Base-by-base conservation (phyloP, 2,113 vertebrate species). In the Erpornis zantholeuca region DNA sequence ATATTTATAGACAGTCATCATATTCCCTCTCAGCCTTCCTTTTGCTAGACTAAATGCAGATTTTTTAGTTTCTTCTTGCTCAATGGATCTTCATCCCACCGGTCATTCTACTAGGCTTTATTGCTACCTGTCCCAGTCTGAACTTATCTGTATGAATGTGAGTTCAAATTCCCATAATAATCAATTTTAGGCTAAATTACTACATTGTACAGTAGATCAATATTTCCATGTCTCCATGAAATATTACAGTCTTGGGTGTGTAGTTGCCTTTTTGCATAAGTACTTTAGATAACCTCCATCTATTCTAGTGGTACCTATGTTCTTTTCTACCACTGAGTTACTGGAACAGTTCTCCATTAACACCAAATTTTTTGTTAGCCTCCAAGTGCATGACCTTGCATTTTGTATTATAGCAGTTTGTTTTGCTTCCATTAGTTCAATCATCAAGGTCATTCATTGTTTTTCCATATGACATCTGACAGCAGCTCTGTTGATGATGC, bases 1-100 rank as follows among this genome's bases (percentile, higher is more conserved):
- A 22, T 93, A 95, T 96, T 97, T 97, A 86, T 95, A 97, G 96
- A 81, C 68, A 65, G 91, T 85, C 85, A 84, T 92, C 86, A n/a
- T 97, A 92, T 91, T 90, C 77, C 80, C 35, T 94, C 80, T 92
- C 72, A 94, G 86, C 64, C 96, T 95, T 88, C 47, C 80, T 94
- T 96, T 95, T 86, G 56, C 92, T 93, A 84, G 72, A 90, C 76
- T 71, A 88, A 95, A 66, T 54, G 86, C 81, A 66, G 47, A 63
- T 81, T 82, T 86, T 93, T 73, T 64, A 44, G 42, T 52, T 56
- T 75, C 82, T 77, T 96, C 63, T 81, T 63, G 14, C 31, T 92
- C 82, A 96, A 81, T 7, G n/a, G 38, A 40, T 86, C 38, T 81
- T 92, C 52, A 81, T 82, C 63, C 12, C 52, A 22, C 24, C 70